These are phyloP conservation scores for Polydrusus tereticollis DNA, from an alignment of 2,888 invertebrate genomes.

Conservation along the genomic window DNA sequence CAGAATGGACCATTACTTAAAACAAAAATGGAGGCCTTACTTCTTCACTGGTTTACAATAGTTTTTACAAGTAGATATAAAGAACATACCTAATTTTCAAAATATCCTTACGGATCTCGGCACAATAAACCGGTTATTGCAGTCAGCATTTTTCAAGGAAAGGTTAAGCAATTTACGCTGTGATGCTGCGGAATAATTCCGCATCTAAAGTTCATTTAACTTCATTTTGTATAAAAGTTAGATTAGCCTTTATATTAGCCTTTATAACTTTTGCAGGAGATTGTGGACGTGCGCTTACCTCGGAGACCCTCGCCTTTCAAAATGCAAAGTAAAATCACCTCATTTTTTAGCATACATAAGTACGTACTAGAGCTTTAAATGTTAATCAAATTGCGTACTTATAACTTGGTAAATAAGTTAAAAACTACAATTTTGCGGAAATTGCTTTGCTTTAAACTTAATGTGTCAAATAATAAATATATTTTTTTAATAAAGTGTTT, in stretches of 20 bases:
- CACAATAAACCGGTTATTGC: conserved; percentile 17
- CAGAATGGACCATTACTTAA: too few species aligned
- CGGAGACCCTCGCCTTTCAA: conserved; percentile 7
- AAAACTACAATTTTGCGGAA: neutral
- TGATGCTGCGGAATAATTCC: conserved; percentile 38
- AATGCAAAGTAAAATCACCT: conserved; percentile 22
- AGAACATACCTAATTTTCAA: too few species aligned
- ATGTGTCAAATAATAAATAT: neutral
- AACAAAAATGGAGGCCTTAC: too few species aligned
- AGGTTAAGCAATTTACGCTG: conserved; percentile 28
- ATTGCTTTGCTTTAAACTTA: neutral
- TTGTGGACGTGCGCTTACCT: conserved; percentile 27
- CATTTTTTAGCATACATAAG: conserved; percentile 14
- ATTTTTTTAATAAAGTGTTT: neutral
- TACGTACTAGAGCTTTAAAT: conserved; percentile 18
- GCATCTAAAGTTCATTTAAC: conserved; percentile 37
- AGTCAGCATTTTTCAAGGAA: conserved; percentile 30
- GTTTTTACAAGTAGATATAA: neutral
- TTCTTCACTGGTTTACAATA: too few species aligned
- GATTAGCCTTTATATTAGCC: conserved; percentile 40
- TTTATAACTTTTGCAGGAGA: conserved; percentile 28
- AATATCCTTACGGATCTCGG: neutral
- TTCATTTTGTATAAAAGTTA: conserved; percentile 38
- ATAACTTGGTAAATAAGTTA: conserved; percentile 16
- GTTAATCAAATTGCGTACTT: conserved; percentile 23